A percentile compares a stretch with the other conserved stretches of the same genome.
Conservation (phyloP, 2,888 invertebrate species). For the Scaptomyza cyrtandrae region DNA sequence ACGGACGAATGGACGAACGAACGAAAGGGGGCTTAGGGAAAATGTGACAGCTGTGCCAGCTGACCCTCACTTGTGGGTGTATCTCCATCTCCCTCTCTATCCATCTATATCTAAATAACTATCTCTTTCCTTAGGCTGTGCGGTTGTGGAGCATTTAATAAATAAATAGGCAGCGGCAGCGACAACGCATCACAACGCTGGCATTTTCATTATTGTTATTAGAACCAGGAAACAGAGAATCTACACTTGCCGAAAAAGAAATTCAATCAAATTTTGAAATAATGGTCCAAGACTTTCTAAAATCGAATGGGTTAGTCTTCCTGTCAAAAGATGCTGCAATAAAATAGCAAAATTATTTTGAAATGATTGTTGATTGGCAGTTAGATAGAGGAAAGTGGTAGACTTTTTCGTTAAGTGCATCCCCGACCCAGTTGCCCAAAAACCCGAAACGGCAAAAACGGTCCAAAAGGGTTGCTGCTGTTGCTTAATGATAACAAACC, state of each 20-base stretch:
- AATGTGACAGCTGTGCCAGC: conserved; percentile 78
- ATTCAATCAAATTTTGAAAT: not conserved
- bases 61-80: conserved; percentile 57
- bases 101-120: no score
- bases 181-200: conserved; percentile 47
- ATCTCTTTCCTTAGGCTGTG: not conserved
- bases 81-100: not conserved
- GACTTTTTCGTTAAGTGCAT: not conserved
- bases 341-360: no score
- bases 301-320: no score
- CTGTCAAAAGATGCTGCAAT: no score
- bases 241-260: conserved; percentile 10
- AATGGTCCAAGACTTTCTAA: no score
- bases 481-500: conserved; percentile 78
- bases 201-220: conserved; percentile 66
- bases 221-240: not conserved
- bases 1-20: not conserved
- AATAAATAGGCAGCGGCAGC: conserved; percentile 74
- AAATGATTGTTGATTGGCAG: no score
- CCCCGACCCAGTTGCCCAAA: conserved; percentile 16
- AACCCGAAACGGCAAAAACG: not conserved
- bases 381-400: not conserved
- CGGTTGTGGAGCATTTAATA: conserved; percentile 61
- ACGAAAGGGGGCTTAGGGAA: conserved; percentile 58
- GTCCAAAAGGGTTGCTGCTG: conserved; percentile 58